phyloP scores from a whole-genome alignment of 2,888 invertebrate species.

The Andrena praecox region DNA sequence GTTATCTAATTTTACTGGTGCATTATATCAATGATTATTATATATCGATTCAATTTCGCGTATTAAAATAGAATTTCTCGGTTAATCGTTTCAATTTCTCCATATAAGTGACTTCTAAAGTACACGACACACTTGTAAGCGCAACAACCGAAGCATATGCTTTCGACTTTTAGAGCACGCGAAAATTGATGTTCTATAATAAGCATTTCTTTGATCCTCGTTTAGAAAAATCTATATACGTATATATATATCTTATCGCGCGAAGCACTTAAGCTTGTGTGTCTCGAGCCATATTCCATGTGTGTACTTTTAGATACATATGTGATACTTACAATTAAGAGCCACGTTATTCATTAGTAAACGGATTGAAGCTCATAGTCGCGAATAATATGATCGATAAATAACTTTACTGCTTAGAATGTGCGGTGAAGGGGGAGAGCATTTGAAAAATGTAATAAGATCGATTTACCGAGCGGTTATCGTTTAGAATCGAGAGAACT shows the following conservation, averaged over 20 bases:
- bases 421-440: not conserved
- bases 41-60: not conserved
- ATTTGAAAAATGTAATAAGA: constrained; percentile 10
- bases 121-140: not conserved
- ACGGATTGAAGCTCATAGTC: not conserved
- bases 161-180: not conserved
- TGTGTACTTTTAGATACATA: not conserved
- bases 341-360: not conserved
- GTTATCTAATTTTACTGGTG: not conserved
- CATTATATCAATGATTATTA: not conserved
- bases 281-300: not conserved
- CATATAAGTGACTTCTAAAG: not conserved
- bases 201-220: constrained; percentile 12
- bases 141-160: not conserved
- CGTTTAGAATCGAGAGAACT: constrained; percentile 14
- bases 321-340: not conserved
- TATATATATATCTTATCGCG: constrained; percentile 9
- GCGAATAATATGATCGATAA: not conserved
- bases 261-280: not conserved
- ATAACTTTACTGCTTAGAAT: not conserved
- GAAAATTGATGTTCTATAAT: not conserved
- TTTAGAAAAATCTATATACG: constrained; percentile 18
- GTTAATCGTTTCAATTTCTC: not conserved
- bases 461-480: constrained; percentile 36
- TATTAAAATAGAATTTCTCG: not conserved